Evolutionary conservation across 1,140 invertebrate genomes (phyloP).

Genomic region (Macrobrachium nipponense): DNA sequence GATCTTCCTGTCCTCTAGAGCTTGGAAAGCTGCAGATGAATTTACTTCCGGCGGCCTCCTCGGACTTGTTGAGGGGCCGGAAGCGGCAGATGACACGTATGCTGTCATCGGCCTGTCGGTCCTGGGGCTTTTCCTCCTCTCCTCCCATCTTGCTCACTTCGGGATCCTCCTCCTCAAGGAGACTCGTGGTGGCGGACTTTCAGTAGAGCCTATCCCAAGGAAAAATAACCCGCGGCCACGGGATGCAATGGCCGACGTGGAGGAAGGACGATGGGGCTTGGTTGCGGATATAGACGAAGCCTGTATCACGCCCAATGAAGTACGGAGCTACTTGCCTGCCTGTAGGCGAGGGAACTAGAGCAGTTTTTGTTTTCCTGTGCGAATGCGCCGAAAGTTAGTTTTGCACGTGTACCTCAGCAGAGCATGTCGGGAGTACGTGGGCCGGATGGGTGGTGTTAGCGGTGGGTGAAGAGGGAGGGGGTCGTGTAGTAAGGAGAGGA

Average conservation of each 20-base stretch:
- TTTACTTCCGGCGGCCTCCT: slow-evolving; percentile 97
- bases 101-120: slow-evolving; percentile 59
- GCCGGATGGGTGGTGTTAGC: too few relatives aligned
- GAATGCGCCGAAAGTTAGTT: too few relatives aligned
- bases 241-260: neutral
- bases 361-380: too few relatives aligned
- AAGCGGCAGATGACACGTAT: slow-evolving; percentile 77
- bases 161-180: neutral
- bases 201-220: neutral
- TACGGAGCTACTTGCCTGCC: too few relatives aligned
- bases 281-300: too few relatives aligned
- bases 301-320: too few relatives aligned
- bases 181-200: neutral
- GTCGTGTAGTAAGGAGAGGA: too few relatives aligned
- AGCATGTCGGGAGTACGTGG: too few relatives aligned
- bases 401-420: too few relatives aligned
- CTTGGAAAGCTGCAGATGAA: slow-evolving; percentile 98
- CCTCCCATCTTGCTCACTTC: slow-evolving; percentile 35
- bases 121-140: slow-evolving; percentile 50
- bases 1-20: slow-evolving; percentile 83
- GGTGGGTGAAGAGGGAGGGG: too few relatives aligned
- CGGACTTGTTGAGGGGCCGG: slow-evolving; percentile 96
- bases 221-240: neutral
- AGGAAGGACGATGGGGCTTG: too few relatives aligned
- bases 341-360: too few relatives aligned